Evolutionary conservation across 1,140 invertebrate genomes (phyloP).

Genomic region (Temnothorax curvispinosus): DNA sequence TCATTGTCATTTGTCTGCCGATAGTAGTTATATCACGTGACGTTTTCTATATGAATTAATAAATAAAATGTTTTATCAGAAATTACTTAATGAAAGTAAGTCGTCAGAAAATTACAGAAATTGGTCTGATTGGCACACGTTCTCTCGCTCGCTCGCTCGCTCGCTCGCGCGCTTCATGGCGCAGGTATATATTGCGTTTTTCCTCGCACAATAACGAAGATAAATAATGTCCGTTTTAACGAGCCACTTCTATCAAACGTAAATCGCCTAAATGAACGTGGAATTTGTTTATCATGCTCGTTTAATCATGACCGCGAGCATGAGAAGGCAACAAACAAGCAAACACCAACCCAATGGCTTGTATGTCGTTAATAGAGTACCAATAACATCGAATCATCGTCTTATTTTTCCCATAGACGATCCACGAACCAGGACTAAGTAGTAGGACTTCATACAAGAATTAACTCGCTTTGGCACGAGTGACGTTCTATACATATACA

Average conservation of each 20-base stretch:
- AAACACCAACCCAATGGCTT: conserved; percentile 65
- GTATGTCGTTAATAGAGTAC: conserved; percentile 47
- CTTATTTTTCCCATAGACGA: conserved; percentile 64
- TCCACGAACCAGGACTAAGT: neutral
- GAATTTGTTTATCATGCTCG: conserved; percentile 71
- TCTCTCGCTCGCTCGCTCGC: neutral
- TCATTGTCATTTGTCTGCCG: too few species aligned
- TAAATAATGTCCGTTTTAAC: conserved; percentile 41
- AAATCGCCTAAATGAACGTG: conserved; percentile 69
- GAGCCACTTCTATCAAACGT: conserved; percentile 65
- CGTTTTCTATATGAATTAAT: too few species aligned
- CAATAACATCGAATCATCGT: conserved; percentile 72
- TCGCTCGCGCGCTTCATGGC: neutral
- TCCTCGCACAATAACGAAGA: neutral
- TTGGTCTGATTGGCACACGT: too few species aligned
- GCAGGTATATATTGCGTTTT: conserved; percentile 13
- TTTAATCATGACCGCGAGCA: conserved; percentile 60
- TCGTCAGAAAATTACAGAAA: too few species aligned
- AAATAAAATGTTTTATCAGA: too few species aligned
- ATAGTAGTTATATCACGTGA: too few species aligned
- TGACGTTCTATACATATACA: neutral
- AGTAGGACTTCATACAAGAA: neutral
- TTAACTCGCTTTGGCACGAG: conserved; percentile 25
- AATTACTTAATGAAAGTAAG: too few species aligned
- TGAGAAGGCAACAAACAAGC: conserved; percentile 44